phyloP scores from a whole-genome alignment of 1,140 invertebrate species.

The Drosophila melanogaster region DNA sequence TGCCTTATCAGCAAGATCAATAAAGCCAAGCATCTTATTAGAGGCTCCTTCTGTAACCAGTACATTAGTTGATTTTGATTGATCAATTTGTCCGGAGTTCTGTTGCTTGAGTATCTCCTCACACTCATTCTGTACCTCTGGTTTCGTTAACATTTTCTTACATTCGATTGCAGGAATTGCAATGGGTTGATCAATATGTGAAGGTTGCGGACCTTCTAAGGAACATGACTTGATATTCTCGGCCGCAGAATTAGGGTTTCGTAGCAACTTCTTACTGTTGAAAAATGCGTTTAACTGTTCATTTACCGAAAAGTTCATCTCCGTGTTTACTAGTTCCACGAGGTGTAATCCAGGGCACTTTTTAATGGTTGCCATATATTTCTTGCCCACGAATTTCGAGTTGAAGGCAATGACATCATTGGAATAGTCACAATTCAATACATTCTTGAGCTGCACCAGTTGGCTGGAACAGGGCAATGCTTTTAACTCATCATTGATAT shows the following conservation, averaged over 20 bases:
- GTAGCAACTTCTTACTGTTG: conserved; percentile 1
- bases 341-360: conserved; percentile 3
- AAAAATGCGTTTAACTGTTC: conserved; percentile 25
- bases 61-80: not conserved
- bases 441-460: conserved; percentile 47
- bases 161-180: not conserved
- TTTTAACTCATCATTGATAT: conserved; percentile 52
- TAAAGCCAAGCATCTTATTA: not conserved
- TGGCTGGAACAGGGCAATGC: conserved; percentile 35
- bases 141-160: not conserved
- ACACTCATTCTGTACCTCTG: not conserved
- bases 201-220: too few species aligned
- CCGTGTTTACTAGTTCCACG: conserved; percentile 38
- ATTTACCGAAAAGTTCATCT: conserved; percentile 40
- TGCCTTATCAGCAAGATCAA: not conserved
- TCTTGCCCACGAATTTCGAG: conserved; percentile 21
- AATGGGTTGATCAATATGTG: not conserved
- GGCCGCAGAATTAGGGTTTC: not conserved
- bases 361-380: conserved; percentile 14
- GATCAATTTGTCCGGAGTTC: too few species aligned
- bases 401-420: conserved; percentile 23
- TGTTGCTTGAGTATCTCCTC: not conserved
- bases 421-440: conserved; percentile 20
- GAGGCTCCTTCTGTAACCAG: not conserved
- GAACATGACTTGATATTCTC: not conserved